These are phyloP conservation scores for Saccopteryx leptura DNA, from an alignment of 2,113 vertebrate genomes.

Conservation along the genomic window DNA sequence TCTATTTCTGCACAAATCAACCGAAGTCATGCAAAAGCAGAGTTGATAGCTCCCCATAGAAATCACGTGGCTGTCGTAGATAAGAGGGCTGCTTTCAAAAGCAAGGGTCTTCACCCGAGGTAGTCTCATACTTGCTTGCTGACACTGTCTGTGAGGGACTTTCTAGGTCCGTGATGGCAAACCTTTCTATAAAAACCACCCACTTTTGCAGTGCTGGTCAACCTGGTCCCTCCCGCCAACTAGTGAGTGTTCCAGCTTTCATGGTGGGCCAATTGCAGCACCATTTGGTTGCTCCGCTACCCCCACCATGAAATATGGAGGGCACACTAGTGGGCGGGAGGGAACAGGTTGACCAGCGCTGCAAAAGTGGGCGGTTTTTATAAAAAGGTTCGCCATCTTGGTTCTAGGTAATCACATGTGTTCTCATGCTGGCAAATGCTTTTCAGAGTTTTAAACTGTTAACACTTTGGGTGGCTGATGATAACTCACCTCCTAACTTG, in stretches of 20 bases:
- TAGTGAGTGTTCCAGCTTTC: no score
- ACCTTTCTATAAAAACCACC: no score
- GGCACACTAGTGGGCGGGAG: no score
- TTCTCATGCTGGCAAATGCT: background rate
- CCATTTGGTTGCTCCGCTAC: no score
- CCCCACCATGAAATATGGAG: no score
- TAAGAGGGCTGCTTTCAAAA: background rate
- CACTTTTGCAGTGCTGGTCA: no score
- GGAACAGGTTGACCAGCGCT: no score
- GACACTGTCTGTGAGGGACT: background rate
- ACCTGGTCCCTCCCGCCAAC: no score
- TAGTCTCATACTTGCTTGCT: no score
- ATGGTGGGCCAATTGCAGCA: no score
- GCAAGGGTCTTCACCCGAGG: background rate
- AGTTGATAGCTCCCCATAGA: background rate
- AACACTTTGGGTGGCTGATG: background rate
- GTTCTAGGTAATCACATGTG: background rate
- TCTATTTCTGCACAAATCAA: background rate
- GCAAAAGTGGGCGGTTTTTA: no score
- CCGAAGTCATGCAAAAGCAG: background rate
- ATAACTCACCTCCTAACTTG: background rate
- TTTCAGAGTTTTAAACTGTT: background rate
- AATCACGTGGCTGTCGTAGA: background rate
- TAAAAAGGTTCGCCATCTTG: no score
- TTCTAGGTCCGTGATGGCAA: background rate